Conservation (phyloP, 2,797 vertebrate species). For the Lycodopsis pacificus region DNA sequence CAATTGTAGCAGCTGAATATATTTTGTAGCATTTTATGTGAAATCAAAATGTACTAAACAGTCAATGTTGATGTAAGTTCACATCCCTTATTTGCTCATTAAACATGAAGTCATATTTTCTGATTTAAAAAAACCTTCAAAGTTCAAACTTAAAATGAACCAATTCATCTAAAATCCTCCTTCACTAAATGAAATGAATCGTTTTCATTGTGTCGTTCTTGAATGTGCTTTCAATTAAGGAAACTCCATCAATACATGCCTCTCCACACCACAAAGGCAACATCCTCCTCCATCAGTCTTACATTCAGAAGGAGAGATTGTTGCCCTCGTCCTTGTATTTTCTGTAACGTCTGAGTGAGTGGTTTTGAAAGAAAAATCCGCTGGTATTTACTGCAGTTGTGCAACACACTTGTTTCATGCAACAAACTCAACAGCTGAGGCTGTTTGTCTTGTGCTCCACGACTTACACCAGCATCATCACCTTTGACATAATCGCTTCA, state of each 20-base stretch:
- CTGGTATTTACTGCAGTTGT: not conserved
- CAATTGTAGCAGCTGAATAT: not conserved
- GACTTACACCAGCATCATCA: not conserved
- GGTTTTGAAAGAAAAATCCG: slow-evolving; percentile 4
- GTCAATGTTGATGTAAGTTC: not conserved
- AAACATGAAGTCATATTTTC: not conserved
- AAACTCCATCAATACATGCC: slow-evolving; percentile 5
- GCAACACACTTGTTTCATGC: slow-evolving; percentile 7
- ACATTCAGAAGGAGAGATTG: slow-evolving; percentile 11
- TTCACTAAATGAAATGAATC: not conserved
- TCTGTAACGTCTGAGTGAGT: slow-evolving; percentile 2
- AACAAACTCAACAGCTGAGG: slow-evolving; percentile 17
- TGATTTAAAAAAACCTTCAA: slow-evolving; percentile 1
- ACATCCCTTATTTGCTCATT: not conserved
- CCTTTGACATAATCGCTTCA: slow-evolving; percentile 1
- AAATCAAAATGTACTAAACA: not conserved
- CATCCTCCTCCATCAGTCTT: slow-evolving; percentile 3
- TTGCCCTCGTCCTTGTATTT: slow-evolving; percentile 22
- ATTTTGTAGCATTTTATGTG: not conserved
- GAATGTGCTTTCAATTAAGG: slow-evolving; percentile 11
- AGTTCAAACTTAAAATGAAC: not conserved
- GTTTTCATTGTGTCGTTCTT: slow-evolving; percentile 9
- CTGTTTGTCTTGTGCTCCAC: slow-evolving; percentile 11
- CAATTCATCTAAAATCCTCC: slow-evolving; percentile 1
- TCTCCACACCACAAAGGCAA: slow-evolving; percentile 6